phyloP scores from a whole-genome alignment of 2,113 vertebrate genomes.

The Scartelaos histophorus region DNA sequence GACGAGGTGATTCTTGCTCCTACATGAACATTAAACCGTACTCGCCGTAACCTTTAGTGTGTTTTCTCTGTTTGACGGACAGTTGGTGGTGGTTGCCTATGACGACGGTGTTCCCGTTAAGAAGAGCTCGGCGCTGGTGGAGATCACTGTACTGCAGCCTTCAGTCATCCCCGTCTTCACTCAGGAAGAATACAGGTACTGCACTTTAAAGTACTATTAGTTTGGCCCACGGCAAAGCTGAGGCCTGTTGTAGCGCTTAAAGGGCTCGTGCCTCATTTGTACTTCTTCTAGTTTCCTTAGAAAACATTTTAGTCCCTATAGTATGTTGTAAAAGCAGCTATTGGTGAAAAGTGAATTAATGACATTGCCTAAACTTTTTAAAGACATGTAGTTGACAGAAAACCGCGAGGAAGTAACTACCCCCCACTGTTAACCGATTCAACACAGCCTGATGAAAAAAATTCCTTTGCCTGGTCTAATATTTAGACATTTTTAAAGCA shows the following conservation, averaged over 20 bases:
- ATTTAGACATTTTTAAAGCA: too few species aligned
- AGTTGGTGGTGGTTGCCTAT: conserved; percentile 91
- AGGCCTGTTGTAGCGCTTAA: neutral
- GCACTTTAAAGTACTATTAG: neutral
- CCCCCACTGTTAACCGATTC: too few species aligned
- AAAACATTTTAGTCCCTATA: neutral
- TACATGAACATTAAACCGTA: neutral
- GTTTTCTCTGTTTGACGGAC: conserved; percentile 18
- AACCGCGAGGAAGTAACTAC: too few species aligned
- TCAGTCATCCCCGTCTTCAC: conserved; percentile 94
- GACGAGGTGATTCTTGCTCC: neutral
- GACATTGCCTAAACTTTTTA: too few species aligned
- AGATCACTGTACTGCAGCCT: conserved; percentile 91
- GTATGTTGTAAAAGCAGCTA: neutral
- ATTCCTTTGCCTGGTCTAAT: too few species aligned
- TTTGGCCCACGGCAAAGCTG: neutral
- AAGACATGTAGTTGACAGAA: too few species aligned
- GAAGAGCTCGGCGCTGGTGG: conserved; percentile 83
- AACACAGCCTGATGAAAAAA: too few species aligned
- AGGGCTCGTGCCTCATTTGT: neutral
- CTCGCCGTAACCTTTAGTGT: neutral
- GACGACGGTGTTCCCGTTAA: conserved; percentile 92
- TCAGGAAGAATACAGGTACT: conserved; percentile 92
- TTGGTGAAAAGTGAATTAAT: neutral
- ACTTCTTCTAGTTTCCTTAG: neutral